These are phyloP conservation scores for Ooceraea biroi DNA, from an alignment of 1,140 invertebrate species.

Conservation along the genomic window DNA sequence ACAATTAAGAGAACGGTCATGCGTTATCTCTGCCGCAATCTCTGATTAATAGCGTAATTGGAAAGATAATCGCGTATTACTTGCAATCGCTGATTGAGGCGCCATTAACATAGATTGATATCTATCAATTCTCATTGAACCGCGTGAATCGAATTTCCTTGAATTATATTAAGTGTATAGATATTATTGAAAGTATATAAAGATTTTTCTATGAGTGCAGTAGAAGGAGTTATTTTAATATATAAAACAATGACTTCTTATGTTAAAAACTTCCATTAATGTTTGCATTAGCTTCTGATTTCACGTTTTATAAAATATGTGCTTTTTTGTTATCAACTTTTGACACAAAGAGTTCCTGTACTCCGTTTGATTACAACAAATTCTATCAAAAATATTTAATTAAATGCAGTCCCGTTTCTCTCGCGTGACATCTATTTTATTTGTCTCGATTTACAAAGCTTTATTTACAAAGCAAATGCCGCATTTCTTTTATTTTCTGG, in stretches of 20 bases:
- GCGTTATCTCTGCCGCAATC: background rate
- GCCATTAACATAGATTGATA: background rate
- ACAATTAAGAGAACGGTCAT: background rate
- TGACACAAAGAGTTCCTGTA: background rate
- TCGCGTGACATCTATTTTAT: background rate
- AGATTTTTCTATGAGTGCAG: background rate
- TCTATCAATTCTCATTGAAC: background rate
- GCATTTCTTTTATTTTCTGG: background rate
- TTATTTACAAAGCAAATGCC: background rate
- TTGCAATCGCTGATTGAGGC: background rate
- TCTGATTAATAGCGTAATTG: constrained; percentile 1
- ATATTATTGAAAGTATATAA: background rate
- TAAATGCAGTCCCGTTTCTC: background rate
- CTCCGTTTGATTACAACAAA: background rate
- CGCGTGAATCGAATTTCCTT: background rate
- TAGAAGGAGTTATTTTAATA: background rate
- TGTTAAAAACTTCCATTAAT: background rate
- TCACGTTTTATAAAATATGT: background rate
- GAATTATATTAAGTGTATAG: background rate
- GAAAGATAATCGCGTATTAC: background rate
- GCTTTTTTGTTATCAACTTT: background rate
- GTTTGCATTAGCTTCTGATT: background rate
- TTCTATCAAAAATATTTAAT: constrained; percentile 24
- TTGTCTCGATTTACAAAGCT: background rate
- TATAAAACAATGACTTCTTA: background rate